Percentiles rank a stretch among this genome's conserved stretches.
Conservation (phyloP, 2,797 vertebrate species). For the Protosalanx chinensis region DNA sequence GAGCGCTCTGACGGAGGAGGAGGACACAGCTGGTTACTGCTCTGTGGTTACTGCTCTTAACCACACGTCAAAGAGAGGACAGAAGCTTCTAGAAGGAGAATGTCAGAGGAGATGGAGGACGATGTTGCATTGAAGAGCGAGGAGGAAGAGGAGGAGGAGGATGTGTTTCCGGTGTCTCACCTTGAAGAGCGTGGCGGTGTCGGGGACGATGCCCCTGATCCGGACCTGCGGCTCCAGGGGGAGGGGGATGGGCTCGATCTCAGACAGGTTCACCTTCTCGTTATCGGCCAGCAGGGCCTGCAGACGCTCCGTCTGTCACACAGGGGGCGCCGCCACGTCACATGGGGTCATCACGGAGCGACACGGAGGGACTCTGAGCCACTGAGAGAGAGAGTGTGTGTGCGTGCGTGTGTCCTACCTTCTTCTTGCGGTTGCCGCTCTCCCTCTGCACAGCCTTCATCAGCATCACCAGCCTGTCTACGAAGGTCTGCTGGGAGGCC, state of each 20-base stretch:
- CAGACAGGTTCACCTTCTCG: constrained; percentile 94
- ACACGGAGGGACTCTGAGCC: background rate
- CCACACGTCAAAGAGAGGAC: no score
- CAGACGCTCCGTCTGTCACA: constrained; percentile 86
- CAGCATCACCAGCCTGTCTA: constrained; percentile 91
- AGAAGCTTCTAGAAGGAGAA: no score
- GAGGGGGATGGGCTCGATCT: constrained; percentile 93
- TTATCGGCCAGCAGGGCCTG: constrained; percentile 93
- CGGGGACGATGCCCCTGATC: constrained; percentile 92
- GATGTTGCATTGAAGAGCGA: background rate
- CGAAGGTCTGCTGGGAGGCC: constrained; percentile 95
- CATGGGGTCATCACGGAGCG: background rate
- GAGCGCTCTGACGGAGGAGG: constrained; percentile 79
- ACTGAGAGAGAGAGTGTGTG: background rate
- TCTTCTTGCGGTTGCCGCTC: constrained; percentile 97
- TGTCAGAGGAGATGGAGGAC: background rate
- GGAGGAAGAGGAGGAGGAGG: background rate
- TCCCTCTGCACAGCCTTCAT: constrained; percentile 98
- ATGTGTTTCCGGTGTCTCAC: constrained; percentile 53
- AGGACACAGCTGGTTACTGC: no score
- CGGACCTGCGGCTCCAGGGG: constrained; percentile 94
- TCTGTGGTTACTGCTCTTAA: no score
- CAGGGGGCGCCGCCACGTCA: constrained; percentile 7
- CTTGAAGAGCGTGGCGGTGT: constrained; percentile 96
- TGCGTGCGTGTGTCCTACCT: constrained; percentile 71